phyloP scores from a whole-genome alignment of 2,888 invertebrate species.

The Mesorhabditis belari region DNA sequence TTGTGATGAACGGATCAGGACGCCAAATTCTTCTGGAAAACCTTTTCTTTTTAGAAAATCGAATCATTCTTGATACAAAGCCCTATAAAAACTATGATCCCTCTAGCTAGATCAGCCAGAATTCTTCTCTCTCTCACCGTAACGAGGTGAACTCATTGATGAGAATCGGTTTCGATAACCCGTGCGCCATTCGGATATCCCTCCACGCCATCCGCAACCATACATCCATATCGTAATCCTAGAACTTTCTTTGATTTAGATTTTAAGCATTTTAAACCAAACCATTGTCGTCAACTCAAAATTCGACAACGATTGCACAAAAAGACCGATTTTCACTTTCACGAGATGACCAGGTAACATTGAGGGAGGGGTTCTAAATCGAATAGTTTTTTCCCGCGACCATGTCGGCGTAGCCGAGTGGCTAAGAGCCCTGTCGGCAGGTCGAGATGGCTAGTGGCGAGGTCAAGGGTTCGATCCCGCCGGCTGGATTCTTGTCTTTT shows the following conservation, averaged over 20 bases:
- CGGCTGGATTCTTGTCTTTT: no score
- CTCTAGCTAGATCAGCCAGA: background rate
- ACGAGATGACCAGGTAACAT: slow-evolving; percentile 39
- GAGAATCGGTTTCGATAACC: slow-evolving; percentile 43
- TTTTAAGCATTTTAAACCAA: no score
- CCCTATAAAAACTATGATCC: no score
- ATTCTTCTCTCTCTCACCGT: slow-evolving; percentile 3
- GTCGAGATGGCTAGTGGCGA: no score
- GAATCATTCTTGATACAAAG: no score
- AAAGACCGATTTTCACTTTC: slow-evolving; percentile 42
- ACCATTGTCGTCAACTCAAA: slow-evolving; percentile 51
- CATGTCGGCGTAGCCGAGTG: background rate
- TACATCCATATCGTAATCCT: slow-evolving; percentile 51
- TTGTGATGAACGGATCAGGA: slow-evolving; percentile 38
- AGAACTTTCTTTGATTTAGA: slow-evolving; percentile 3
- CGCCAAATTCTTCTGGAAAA: slow-evolving; percentile 35
- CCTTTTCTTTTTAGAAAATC: no score
- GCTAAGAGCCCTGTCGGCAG: no score
- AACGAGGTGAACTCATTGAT: slow-evolving; percentile 45
- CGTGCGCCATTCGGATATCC: slow-evolving; percentile 48
- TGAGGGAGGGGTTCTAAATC: slow-evolving; percentile 35
- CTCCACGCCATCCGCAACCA: slow-evolving; percentile 51
- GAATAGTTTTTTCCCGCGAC: background rate
- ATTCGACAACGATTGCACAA: slow-evolving; percentile 50
- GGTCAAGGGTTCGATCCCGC: no score